A percentile compares a stretch with the other conserved stretches of the same genome.
Conservation (phyloP, 2,113 vertebrate genomes). For the Eptesicus fuscus region DNA sequence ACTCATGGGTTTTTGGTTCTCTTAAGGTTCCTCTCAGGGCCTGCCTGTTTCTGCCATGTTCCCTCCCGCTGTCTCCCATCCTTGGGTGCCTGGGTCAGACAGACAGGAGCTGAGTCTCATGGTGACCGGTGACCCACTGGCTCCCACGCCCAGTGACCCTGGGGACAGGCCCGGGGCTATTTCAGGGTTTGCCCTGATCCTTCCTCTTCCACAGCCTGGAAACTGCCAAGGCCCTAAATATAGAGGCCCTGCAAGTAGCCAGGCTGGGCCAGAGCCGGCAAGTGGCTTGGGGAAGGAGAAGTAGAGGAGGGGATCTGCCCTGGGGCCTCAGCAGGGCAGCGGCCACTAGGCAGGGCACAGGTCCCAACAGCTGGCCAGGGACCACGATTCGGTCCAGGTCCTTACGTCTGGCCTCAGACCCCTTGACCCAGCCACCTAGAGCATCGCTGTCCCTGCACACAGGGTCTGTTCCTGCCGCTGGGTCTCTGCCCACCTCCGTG, state of each 20-base stretch:
- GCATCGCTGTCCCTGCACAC: not conserved
- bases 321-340: not conserved
- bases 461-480: not conserved
- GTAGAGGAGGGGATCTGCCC: not conserved
- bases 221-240: conserved; percentile 73
- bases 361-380: not conserved
- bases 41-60: not conserved
- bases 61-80: not conserved
- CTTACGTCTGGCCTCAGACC: not conserved
- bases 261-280: not conserved
- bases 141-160: conserved; percentile 40
- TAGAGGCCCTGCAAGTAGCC: conserved; percentile 54
- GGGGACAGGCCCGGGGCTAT: conserved; percentile 62
- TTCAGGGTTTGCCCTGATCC: conserved; percentile 61
- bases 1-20: not conserved
- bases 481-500: not conserved
- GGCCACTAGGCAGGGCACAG: not conserved
- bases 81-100: not conserved
- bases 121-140: conserved; percentile 18
- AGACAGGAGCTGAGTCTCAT: not conserved
- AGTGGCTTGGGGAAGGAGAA: not conserved
- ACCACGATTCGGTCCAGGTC: not conserved
- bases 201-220: conserved; percentile 37
- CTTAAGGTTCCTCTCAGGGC: not conserved
- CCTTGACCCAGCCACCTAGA: not conserved